Percentiles rank a stretch among this genome's conserved stretches.
These are phyloP conservation scores for Sylvia borin DNA, from an alignment of 2,797 vertebrate species.

Conservation along the genomic window DNA sequence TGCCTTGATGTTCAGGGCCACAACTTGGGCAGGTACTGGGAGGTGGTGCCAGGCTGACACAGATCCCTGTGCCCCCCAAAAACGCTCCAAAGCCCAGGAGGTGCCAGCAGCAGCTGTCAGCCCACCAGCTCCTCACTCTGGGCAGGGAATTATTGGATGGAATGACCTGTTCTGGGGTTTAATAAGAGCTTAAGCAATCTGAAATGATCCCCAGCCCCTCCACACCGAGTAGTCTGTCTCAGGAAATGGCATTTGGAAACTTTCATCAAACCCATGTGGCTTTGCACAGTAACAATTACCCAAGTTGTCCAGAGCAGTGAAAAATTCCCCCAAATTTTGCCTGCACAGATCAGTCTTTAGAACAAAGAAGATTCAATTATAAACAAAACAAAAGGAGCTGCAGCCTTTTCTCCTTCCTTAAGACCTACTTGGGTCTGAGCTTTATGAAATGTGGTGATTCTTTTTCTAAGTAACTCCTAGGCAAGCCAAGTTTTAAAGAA, in stretches of 20 bases:
- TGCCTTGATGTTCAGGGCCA: neutral
- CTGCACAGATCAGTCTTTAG: neutral
- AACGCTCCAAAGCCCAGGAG: neutral
- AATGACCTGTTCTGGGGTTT: neutral
- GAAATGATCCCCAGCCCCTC: neutral
- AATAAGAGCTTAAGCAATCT: neutral
- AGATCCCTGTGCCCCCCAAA: neutral
- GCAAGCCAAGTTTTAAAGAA: neutral
- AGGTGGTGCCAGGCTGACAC: neutral
- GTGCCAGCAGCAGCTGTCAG: neutral
- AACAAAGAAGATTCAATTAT: neutral
- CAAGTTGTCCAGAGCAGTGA: neutral
- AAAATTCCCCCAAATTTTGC: neutral
- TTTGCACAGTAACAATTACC: slow-evolving; percentile 18
- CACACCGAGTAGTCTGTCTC: neutral
- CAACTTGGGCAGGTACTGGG: neutral
- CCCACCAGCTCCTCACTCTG: neutral
- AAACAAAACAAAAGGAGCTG: neutral
- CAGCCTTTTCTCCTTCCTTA: neutral
- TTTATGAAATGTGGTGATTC: neutral
- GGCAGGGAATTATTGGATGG: neutral
- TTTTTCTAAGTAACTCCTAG: neutral
- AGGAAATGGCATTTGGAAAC: slow-evolving; percentile 15
- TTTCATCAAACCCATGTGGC: slow-evolving; percentile 24
- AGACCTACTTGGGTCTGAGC: neutral